Conservation (phyloP, 1,140 invertebrate genomes). For the Leptonema lineaticorne region DNA sequence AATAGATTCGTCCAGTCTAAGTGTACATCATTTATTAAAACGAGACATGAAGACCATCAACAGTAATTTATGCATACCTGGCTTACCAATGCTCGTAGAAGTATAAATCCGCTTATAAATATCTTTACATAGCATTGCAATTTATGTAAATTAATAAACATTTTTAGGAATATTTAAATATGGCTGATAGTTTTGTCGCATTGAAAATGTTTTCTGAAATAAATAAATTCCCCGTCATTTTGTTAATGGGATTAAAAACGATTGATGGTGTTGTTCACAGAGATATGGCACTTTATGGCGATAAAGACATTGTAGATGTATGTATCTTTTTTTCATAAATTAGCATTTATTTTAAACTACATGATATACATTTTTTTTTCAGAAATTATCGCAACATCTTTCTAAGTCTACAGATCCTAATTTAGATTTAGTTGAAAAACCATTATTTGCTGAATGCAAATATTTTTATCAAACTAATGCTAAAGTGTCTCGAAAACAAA, state of each 20-base stretch:
- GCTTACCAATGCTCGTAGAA: conserved; percentile 46
- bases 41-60: conserved; percentile 48
- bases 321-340: neutral
- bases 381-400: neutral
- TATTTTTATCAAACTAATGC: conserved; percentile 15
- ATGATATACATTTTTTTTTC: neutral
- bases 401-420: neutral
- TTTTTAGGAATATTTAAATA: conserved; percentile 5
- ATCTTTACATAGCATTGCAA: neutral
- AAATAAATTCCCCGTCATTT: neutral
- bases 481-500: conserved; percentile 15
- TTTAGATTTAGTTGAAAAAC: neutral
- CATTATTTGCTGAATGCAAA: neutral
- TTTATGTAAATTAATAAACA: no score
- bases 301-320: neutral
- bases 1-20: conserved; percentile 44
- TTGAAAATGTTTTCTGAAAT: neutral
- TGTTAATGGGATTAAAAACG: conserved; percentile 1
- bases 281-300: neutral
- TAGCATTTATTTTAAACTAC: neutral
- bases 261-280: neutral
- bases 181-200: neutral
- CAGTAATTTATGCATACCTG: conserved; percentile 44
- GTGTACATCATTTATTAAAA: conserved; percentile 44
- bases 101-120: conserved; percentile 6